Evolutionary conservation across 2,797 vertebrate species (phyloP).

Genomic region (Etheostoma nigrum): DNA sequence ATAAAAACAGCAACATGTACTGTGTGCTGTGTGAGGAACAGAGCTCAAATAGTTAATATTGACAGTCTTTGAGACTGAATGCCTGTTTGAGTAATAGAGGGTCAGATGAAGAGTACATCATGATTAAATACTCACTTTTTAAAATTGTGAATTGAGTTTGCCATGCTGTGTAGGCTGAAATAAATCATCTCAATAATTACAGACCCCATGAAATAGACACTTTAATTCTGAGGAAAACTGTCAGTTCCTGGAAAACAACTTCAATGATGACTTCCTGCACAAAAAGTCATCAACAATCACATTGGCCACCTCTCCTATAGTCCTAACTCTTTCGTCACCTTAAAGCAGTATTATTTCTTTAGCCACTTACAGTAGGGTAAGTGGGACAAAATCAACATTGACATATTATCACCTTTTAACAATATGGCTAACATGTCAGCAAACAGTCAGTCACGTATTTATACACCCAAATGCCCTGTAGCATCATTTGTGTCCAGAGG

Average conservation of each 20-base stretch:
- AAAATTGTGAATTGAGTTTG: neutral
- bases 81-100: constrained; percentile 6
- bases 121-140: neutral
- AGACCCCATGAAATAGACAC: neutral
- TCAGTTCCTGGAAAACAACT: constrained; percentile 9
- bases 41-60: neutral
- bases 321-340: neutral
- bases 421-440: neutral
- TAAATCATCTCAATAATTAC: neutral
- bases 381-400: neutral
- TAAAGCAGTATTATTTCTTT: neutral
- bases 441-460: neutral
- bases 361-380: neutral
- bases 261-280: neutral
- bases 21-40: neutral
- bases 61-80: neutral
- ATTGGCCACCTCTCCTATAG: neutral
- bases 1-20: neutral
- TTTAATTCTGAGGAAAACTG: neutral
- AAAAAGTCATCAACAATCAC: neutral
- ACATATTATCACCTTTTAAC: neutral
- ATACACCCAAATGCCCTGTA: neutral
- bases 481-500: neutral
- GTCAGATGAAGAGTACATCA: neutral
- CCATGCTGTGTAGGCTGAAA: neutral